Evolutionary conservation across 2,113 vertebrate genomes (phyloP), one percentile per base, ranked within the genome.

Genomic region (Cyprinodon tularosa): DNA sequence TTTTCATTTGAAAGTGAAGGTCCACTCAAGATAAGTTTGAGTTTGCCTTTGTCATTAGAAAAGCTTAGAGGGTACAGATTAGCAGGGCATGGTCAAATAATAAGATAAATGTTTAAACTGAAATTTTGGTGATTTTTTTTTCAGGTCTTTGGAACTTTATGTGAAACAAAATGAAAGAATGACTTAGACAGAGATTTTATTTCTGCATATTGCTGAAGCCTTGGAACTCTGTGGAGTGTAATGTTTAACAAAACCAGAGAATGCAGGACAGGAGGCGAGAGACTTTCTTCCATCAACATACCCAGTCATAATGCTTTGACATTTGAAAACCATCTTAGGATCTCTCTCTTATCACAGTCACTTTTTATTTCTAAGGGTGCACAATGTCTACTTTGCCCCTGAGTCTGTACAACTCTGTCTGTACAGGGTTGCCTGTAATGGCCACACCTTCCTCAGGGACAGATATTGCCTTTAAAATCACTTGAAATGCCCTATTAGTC

Each of bases 181-280:
- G 13, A 3, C 76, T 88, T 72, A 79, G 70, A 78, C 74, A 12
- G 44, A 17, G 39, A 37, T 67, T 89, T 78, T 76, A 67, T 72
- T 83, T 57, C 66, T 71, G 62, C 75, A 17, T 67, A 8, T 61
- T 64, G 47, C 48, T 72, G 63, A 66, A 74, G 82, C 80, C 79
- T 88, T 88, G 86, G 29, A 90, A 87, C 83, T 85, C 77, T 42
- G 80, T 66, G 65, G 50, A 12, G 4, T 76, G 71, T 63, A 29
- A 50, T 70, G 69, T 71, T 80, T 47, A 82, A 61, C 29, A 64
- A 68, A 78, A 76, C 75, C 57, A 62, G 13, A 37, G 40, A 37
- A 42, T 40, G 39, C 44, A 20, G 61, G 53, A 61, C 36, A 62
- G 50, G 11, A 0, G 14, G 80, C 38, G 62, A 53, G 68, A 66